These are phyloP conservation scores for Archips crataeganus DNA, from an alignment of 2,888 invertebrate genomes.

Conservation along the genomic window DNA sequence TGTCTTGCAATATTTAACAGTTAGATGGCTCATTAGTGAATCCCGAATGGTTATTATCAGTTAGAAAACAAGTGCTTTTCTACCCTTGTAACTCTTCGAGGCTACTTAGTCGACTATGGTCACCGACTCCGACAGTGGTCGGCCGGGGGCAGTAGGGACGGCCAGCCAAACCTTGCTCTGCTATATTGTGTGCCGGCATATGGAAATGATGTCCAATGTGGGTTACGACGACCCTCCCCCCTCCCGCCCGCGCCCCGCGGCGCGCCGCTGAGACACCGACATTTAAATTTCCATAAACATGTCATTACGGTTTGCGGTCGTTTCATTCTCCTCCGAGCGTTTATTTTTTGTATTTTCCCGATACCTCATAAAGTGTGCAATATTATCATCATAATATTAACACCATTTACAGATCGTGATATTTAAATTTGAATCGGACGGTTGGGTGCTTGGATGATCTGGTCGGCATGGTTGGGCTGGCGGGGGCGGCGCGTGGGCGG, in stretches of 20 bases:
- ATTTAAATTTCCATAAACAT: slow-evolving; percentile 41
- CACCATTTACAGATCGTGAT: slow-evolving; percentile 22
- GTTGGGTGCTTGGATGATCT: too few species aligned
- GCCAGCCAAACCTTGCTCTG: slow-evolving; percentile 11
- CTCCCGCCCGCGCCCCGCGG: not conserved
- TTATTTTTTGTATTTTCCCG: slow-evolving; percentile 21
- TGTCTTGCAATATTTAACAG: slow-evolving; percentile 1
- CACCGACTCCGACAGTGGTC: not conserved
- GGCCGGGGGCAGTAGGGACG: not conserved
- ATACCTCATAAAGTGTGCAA: slow-evolving; percentile 34
- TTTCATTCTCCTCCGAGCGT: slow-evolving; percentile 25
- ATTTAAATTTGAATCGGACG: slow-evolving; percentile 25
- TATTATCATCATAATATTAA: slow-evolving; percentile 29
- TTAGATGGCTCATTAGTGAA: not conserved
- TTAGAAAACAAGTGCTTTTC: not conserved
- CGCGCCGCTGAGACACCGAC: slow-evolving; percentile 30
- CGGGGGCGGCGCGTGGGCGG: slow-evolving; percentile 13
- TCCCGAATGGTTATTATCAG: not conserved
- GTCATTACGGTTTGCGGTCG: slow-evolving; percentile 41
- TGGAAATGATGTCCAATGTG: slow-evolving; percentile 1
- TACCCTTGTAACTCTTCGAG: not conserved
- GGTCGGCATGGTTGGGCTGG: not conserved
- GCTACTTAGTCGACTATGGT: not conserved
- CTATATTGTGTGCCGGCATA: not conserved
- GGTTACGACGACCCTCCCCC: slow-evolving; percentile 27